Evolutionary conservation across 2,113 vertebrate genomes (phyloP).

Genomic region (Junco hyemalis): DNA sequence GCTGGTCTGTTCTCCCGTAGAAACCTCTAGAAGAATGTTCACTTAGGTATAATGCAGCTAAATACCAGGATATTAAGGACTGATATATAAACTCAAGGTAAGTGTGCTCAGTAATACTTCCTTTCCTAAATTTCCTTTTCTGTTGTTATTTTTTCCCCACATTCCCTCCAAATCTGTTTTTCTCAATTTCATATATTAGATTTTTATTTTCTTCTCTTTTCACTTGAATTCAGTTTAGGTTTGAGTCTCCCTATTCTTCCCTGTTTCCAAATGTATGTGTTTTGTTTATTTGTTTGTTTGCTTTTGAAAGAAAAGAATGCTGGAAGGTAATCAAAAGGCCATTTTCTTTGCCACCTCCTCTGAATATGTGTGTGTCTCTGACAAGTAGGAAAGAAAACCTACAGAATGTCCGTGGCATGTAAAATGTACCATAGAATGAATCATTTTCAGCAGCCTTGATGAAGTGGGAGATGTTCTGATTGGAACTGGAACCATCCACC

Average conservation of each 20-base stretch:
- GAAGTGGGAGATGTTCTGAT: constrained; percentile 10
- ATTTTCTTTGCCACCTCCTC: background rate
- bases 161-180: background rate
- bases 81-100: background rate
- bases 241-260: background rate
- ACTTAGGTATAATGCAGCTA: background rate
- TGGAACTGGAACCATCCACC: constrained; percentile 6
- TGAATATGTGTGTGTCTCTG: background rate
- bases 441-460: constrained; percentile 24
- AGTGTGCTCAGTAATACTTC: background rate
- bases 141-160: accelerated
- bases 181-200: background rate
- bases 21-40: background rate
- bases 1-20: background rate
- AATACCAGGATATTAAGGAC: background rate
- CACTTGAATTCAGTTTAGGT: background rate
- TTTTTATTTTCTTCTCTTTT: background rate
- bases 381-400: background rate
- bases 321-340: background rate
- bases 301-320: background rate
- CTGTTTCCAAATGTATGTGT: background rate
- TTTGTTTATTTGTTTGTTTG: too few species aligned
- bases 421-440: background rate
- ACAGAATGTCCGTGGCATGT: background rate
- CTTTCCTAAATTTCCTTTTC: background rate